Percentiles rank a stretch among this genome's conserved stretches.
Conservation (phyloP, 1,140 invertebrate genomes). For the Drosophila miranda region DNA sequence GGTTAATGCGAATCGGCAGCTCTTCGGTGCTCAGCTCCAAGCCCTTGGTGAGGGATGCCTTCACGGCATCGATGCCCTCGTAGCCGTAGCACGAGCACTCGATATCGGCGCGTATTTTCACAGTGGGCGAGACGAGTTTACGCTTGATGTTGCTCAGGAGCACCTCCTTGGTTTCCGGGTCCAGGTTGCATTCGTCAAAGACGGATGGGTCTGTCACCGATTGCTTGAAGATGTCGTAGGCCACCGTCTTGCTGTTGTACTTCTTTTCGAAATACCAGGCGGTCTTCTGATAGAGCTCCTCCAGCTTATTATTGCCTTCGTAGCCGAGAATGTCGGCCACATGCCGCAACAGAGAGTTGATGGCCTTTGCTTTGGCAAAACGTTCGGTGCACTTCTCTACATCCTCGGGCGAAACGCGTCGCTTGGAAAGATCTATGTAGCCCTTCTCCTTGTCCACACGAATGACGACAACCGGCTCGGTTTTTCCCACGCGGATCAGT, state of each 20-base stretch:
- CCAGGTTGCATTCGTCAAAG: conserved; percentile 97
- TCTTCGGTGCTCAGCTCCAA: conserved; percentile 96
- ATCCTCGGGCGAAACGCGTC: conserved; percentile 98
- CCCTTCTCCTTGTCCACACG: conserved; percentile 99
- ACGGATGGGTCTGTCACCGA: conserved; percentile 96
- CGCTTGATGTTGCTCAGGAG: conserved; percentile 97
- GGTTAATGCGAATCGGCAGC: conserved; percentile 98
- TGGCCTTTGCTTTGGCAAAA: conserved; percentile 99
- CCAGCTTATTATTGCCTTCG: conserved; percentile 94
- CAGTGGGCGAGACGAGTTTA: conserved; percentile 98
- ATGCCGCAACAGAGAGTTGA: conserved; percentile 98
- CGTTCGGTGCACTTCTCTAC: conserved; percentile 99
- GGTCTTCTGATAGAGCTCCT: conserved; percentile 98
- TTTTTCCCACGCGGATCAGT: conserved; percentile 98
- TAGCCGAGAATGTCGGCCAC: conserved; percentile 97
- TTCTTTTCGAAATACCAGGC: conserved; percentile 99
- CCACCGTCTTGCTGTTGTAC: conserved; percentile 96
- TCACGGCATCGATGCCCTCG: conserved; percentile 99
- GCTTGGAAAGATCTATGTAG: conserved; percentile 99
- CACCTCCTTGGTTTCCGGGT: conserved; percentile 95
- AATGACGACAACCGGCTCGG: conserved; percentile 99
- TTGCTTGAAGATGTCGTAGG: conserved; percentile 99
- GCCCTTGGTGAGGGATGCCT: conserved; percentile 95
- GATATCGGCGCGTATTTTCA: conserved; percentile 98
- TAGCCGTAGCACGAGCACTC: conserved; percentile 99